Evolutionary conservation across 2,888 invertebrate species (phyloP).

Genomic region (Matsumyia berberina): DNA sequence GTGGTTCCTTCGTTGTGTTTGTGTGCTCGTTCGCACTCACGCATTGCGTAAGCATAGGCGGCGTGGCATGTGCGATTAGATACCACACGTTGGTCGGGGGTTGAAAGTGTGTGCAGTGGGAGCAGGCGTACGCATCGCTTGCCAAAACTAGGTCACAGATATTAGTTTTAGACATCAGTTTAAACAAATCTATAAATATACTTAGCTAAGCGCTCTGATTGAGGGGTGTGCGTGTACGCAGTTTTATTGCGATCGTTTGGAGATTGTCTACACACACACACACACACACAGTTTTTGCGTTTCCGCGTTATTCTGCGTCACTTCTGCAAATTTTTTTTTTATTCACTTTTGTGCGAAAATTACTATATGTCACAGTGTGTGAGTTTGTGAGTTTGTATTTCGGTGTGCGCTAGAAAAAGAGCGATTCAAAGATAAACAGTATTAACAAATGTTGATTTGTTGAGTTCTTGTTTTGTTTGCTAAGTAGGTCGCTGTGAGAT

Average conservation of each 20-base stretch:
- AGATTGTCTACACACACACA: slow-evolving; percentile 8
- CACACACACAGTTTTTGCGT: too few species aligned
- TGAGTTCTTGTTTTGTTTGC: slow-evolving; percentile 1
- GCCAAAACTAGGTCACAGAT: slow-evolving; percentile 69
- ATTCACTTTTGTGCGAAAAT: slow-evolving; percentile 14
- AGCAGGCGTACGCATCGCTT: slow-evolving; percentile 44
- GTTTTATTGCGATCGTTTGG: slow-evolving; percentile 30
- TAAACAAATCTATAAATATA: slow-evolving; percentile 35
- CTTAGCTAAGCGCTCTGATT: not conserved
- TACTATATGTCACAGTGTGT: not conserved
- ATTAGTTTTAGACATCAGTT: slow-evolving; percentile 53
- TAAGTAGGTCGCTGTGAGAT: slow-evolving; percentile 24
- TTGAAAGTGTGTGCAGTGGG: slow-evolving; percentile 11
- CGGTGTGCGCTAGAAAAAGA: slow-evolving; percentile 5
- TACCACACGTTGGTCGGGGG: slow-evolving; percentile 20
- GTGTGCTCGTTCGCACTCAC: slow-evolving; percentile 25
- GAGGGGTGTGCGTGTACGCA: slow-evolving; percentile 40
- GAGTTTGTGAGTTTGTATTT: slow-evolving; percentile 12
- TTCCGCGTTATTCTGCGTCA: slow-evolving; percentile 60
- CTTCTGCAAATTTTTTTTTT: slow-evolving; percentile 32
- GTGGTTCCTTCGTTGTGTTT: not conserved
- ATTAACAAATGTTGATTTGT: slow-evolving; percentile 46
- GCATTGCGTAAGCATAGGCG: slow-evolving; percentile 62
- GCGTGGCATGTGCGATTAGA: slow-evolving; percentile 37
- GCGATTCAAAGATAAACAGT: slow-evolving; percentile 32